Evolutionary conservation across 2,797 vertebrate species (phyloP).

Genomic region (Rachycentron canadum): DNA sequence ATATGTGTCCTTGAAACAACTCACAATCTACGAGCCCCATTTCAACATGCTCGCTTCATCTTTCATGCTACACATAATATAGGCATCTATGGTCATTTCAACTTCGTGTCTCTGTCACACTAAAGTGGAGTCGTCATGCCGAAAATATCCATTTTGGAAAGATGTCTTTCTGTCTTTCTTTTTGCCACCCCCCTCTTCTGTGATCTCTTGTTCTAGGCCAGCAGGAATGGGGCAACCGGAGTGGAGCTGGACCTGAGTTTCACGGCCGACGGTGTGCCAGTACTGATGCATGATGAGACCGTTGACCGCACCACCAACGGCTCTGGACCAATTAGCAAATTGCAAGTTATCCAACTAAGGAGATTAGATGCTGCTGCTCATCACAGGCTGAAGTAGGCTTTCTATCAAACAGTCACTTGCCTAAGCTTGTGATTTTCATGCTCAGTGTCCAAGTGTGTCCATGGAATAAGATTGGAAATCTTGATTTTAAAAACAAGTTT

Average conservation of each 20-base stretch:
- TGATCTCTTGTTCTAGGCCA: conserved; percentile 83
- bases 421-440: not conserved
- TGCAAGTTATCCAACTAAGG: conserved; percentile 88
- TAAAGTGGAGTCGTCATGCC: not conserved
- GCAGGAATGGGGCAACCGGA: conserved; percentile 89
- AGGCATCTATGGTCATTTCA: not conserved
- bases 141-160: not conserved
- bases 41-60: not conserved
- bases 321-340: conserved; percentile 85
- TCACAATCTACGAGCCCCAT: not conserved
- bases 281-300: conserved; percentile 94
- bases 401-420: not conserved
- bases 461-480: not conserved
- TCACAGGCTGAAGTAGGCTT: conserved; percentile 89
- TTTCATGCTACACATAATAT: not conserved
- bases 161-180: not conserved
- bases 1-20: too few species aligned
- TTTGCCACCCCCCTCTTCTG: not conserved
- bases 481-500: not conserved
- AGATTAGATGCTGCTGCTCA: conserved; percentile 90
- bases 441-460: not conserved
- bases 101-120: not conserved
- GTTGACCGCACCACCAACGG: conserved; percentile 94
- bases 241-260: conserved; percentile 95
- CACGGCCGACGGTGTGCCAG: conserved; percentile 89